A percentile compares a stretch with the other conserved stretches of the same genome.
Evolutionary conservation across 2,797 vertebrate species (phyloP).

Genomic region (Lepilemur septentrionalis): DNA sequence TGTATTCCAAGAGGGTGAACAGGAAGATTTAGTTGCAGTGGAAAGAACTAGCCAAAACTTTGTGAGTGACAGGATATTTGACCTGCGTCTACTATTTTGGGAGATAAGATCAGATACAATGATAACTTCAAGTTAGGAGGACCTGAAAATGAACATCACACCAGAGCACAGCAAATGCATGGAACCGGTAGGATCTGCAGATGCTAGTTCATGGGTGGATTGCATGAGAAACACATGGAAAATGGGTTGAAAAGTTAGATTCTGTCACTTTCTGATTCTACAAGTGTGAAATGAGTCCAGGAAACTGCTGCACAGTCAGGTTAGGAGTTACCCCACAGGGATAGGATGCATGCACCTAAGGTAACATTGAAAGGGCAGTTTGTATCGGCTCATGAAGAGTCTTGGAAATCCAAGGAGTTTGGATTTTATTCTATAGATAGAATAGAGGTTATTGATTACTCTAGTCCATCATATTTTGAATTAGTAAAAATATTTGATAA

Average conservation of each 20-base stretch:
- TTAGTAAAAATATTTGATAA: not conserved
- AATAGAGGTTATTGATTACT: not conserved
- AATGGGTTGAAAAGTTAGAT: not conserved
- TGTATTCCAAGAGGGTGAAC: not conserved
- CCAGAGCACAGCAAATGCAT: not conserved
- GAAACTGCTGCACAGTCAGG: not conserved
- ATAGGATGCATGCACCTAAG: accelerated
- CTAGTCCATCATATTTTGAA: not conserved
- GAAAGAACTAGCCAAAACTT: not conserved
- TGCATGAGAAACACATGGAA: not conserved
- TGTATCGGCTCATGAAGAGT: not conserved
- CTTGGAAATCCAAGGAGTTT: not conserved
- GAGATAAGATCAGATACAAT: not conserved
- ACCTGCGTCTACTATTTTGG: not conserved
- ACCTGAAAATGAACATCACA: not conserved
- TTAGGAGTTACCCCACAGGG: accelerated
- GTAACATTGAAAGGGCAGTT: not conserved
- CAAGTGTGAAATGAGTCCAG: not conserved
- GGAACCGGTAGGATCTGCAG: not conserved
- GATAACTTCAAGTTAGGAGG: not conserved
- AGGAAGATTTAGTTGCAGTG: not conserved
- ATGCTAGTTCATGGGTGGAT: accelerated
- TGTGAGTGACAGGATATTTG: not conserved
- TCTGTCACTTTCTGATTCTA: not conserved
- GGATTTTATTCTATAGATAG: not conserved